These are phyloP conservation scores for Anguilla japonica DNA, from an alignment of 2,113 vertebrate species.

Conservation along the genomic window DNA sequence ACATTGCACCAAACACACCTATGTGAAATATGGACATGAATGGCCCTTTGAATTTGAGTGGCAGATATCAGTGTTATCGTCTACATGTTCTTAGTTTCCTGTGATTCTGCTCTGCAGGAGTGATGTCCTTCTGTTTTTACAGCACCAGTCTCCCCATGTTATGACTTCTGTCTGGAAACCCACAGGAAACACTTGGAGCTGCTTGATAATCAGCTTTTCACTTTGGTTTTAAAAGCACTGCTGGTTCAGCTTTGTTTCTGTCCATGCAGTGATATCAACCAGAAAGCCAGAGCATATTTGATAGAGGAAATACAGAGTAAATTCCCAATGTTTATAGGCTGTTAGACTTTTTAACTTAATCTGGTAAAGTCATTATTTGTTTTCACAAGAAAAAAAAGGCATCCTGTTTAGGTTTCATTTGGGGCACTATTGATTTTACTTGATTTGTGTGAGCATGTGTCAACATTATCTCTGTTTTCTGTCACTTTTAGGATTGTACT, in stretches of 20 bases:
- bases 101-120: background rate
- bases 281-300: background rate
- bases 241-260: background rate
- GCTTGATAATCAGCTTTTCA: slow-evolving; percentile 8
- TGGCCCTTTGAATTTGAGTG: background rate
- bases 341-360: background rate
- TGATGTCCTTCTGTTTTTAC: slow-evolving; percentile 8
- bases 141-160: background rate
- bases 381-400: background rate
- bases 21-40: background rate
- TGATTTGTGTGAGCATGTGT: background rate
- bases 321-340: background rate
- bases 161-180: slow-evolving; percentile 3
- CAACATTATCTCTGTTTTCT: background rate
- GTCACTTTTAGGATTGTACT: background rate
- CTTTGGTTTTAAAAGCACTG: background rate
- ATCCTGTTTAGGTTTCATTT: background rate
- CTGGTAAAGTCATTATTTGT: background rate
- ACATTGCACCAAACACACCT: background rate
- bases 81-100: background rate
- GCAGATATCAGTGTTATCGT: background rate
- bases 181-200: background rate
- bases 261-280: background rate
- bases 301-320: background rate
- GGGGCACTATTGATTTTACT: background rate